phyloP scores from a whole-genome alignment of 1,140 invertebrate species.

The Lutraria rhynchaena region DNA sequence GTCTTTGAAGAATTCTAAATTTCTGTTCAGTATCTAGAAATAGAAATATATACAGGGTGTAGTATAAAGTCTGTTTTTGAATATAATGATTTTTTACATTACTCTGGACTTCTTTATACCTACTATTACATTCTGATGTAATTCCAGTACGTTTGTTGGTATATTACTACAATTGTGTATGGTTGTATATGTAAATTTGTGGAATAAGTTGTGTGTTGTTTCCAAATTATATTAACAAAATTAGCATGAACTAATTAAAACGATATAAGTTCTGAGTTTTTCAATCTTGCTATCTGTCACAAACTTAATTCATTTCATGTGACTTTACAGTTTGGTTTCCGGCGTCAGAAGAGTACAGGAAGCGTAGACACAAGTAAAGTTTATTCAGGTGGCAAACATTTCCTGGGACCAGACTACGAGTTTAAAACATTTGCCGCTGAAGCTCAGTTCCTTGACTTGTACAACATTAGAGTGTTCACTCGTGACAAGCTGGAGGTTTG shows the following conservation, averaged over 20 bases:
- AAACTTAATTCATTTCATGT: too few relatives aligned
- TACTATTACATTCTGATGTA: too few relatives aligned
- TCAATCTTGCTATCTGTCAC: neutral
- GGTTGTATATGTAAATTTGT: too few relatives aligned
- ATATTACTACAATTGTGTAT: too few relatives aligned
- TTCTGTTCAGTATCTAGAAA: too few relatives aligned
- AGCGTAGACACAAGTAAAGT: slow-evolving; percentile 66
- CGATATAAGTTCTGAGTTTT: neutral
- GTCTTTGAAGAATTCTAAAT: too few relatives aligned
- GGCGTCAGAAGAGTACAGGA: slow-evolving; percentile 69
- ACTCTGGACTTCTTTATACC: too few relatives aligned
- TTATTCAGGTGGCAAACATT: slow-evolving; percentile 70
- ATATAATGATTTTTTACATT: too few relatives aligned
- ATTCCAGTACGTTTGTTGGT: too few relatives aligned
- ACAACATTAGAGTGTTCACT: slow-evolving; percentile 69
- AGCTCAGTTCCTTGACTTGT: slow-evolving; percentile 65
- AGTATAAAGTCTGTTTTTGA: too few relatives aligned
- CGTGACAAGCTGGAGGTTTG: slow-evolving; percentile 70
- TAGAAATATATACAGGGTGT: too few relatives aligned
- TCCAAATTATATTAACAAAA: neutral
- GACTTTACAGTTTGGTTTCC: slow-evolving; percentile 49
- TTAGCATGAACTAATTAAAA: neutral
- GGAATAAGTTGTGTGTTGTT: too few relatives aligned
- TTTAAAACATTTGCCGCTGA: slow-evolving; percentile 73
- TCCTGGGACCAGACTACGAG: slow-evolving; percentile 73